These are phyloP conservation scores for Caenorhabditis remanei DNA, from an alignment of 1,140 invertebrate genomes.

Conservation along the genomic window DNA sequence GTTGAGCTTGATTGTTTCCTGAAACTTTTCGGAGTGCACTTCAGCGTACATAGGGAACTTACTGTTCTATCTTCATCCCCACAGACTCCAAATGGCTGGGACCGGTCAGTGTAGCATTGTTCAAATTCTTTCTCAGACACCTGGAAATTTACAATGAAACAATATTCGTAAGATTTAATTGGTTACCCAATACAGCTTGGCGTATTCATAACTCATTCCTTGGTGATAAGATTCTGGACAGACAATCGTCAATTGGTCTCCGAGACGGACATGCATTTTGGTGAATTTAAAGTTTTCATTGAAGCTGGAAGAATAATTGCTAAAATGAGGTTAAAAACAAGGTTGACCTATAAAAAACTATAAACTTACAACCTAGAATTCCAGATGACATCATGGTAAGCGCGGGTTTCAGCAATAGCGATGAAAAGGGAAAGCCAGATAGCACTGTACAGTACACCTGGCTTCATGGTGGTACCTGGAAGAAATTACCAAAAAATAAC, in stretches of 20 bases:
- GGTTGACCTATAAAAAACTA: too few species aligned
- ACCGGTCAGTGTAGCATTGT: not conserved
- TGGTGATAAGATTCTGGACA: not conserved
- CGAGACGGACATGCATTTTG: not conserved
- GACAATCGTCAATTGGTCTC: conserved; percentile 9
- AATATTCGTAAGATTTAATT: not conserved
- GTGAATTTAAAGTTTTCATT: too few species aligned
- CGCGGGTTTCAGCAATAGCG: not conserved
- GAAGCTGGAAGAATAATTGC: not conserved
- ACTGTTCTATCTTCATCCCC: not conserved
- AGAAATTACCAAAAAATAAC: not conserved
- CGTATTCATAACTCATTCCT: not conserved
- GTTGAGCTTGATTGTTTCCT: not conserved
- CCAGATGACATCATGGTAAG: conserved; percentile 18
- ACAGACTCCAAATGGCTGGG: not conserved
- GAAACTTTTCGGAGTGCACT: not conserved
- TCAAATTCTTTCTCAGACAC: not conserved
- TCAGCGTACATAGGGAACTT: not conserved
- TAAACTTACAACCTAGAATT: not conserved
- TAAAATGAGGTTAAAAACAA: too few species aligned
- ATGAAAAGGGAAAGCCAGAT: not conserved
- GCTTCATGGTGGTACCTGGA: not conserved
- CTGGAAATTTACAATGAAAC: not conserved
- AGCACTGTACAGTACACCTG: not conserved
- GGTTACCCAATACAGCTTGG: not conserved